These are phyloP conservation scores for Synanceia verrucosa DNA, from an alignment of 2,797 vertebrate species.

Conservation along the genomic window DNA sequence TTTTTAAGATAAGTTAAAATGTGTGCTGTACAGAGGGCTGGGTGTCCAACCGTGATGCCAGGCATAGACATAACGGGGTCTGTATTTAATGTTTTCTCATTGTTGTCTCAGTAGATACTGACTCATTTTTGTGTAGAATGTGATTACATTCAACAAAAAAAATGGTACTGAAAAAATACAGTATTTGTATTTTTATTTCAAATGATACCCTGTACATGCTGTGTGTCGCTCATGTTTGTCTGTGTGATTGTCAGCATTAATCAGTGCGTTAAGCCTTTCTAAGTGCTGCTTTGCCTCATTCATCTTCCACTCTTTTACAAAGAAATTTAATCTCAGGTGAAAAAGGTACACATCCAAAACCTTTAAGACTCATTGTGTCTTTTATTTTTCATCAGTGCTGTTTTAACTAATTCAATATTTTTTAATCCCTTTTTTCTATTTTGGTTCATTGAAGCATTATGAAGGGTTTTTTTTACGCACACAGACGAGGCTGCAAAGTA, in stretches of 20 bases:
- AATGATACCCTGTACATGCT: constrained; percentile 5
- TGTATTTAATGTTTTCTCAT: background rate
- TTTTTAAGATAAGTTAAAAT: background rate
- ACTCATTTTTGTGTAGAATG: background rate
- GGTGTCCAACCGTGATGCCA: background rate
- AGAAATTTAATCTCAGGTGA: constrained; percentile 74
- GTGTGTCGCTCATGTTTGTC: constrained; percentile 7
- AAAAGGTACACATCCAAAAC: constrained; percentile 55
- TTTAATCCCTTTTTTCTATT: constrained; percentile 19
- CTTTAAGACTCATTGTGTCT: constrained; percentile 34
- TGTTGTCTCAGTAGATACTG: background rate
- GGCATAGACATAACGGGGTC: background rate
- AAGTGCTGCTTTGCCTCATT: constrained; percentile 56
- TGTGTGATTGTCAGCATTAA: constrained; percentile 30
- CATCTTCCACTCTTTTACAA: constrained; percentile 37
- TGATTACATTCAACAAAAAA: background rate
- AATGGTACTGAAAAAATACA: background rate
- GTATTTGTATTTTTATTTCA: no score
- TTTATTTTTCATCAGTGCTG: constrained; percentile 3
- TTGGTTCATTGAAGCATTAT: constrained; percentile 23
- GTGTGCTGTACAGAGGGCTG: background rate
- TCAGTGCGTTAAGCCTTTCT: constrained; percentile 45
- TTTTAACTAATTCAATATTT: constrained; percentile 27
- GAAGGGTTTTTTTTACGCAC: constrained; percentile 35
- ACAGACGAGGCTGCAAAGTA: constrained; percentile 1